phyloP scores from a whole-genome alignment of 2,888 invertebrate genomes.

The Chaitophorus viminalis region DNA sequence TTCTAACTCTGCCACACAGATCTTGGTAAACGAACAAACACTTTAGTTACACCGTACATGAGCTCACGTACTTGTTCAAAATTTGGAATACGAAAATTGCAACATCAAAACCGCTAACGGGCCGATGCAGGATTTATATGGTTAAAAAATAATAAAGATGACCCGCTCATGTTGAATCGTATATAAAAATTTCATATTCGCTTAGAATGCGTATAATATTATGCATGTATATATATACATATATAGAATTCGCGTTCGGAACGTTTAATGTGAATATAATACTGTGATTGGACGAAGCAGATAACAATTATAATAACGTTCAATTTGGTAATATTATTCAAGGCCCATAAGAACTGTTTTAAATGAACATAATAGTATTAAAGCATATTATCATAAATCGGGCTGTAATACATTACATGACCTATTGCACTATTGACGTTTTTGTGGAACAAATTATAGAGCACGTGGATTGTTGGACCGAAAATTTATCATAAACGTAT shows the following conservation, averaged over 20 bases:
- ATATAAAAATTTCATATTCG: too few relatives aligned
- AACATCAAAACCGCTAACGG: too few relatives aligned
- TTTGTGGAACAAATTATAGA: constrained; percentile 14
- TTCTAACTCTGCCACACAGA: constrained; percentile 81
- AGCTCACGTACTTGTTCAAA: too few relatives aligned
- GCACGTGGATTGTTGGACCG: neutral
- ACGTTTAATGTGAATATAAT: neutral
- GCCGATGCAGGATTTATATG: too few relatives aligned
- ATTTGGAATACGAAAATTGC: too few relatives aligned
- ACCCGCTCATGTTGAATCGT: too few relatives aligned
- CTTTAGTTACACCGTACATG: constrained; percentile 82
- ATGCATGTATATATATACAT: neutral
- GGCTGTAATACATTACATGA: neutral
- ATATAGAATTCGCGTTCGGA: neutral
- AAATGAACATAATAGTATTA: neutral
- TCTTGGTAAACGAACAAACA: constrained; percentile 85
- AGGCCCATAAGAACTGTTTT: constrained; percentile 18
- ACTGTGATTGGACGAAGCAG: neutral
- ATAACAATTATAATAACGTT: constrained; percentile 14
- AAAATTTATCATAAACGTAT: constrained; percentile 27
- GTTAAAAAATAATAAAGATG: too few relatives aligned
- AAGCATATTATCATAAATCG: neutral
- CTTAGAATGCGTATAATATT: too few relatives aligned
- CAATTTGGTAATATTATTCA: constrained; percentile 31
- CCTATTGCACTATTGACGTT: constrained; percentile 29